Evolutionary conservation across 2,113 vertebrate species (phyloP).

Genomic region (Myotis davidii): DNA sequence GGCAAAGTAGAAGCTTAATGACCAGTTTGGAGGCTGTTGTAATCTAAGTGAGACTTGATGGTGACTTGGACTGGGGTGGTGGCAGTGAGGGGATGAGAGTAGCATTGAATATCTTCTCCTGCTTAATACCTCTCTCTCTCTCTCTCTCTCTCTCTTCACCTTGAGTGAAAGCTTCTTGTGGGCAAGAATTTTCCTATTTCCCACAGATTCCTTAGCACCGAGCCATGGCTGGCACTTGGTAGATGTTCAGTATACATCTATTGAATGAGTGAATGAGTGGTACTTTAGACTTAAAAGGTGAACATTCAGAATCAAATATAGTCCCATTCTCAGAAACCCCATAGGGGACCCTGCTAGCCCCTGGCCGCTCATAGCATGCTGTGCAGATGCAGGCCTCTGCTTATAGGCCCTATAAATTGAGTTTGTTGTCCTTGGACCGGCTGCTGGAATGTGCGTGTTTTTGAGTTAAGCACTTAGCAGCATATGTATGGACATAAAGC

Average conservation of each 20-base stretch:
- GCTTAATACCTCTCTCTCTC: background rate
- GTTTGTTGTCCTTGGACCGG: background rate
- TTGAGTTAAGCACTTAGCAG: constrained; percentile 20
- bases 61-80: background rate
- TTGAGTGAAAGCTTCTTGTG: background rate
- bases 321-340: background rate
- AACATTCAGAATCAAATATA: background rate
- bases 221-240: background rate
- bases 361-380: rapidly evolving
- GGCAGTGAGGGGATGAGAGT: background rate
- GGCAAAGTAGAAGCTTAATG: background rate
- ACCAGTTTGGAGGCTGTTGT: background rate
- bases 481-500: constrained; percentile 8
- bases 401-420: background rate
- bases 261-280: background rate
- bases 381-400: background rate
- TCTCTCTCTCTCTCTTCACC: background rate
- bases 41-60: background rate
- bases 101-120: background rate
- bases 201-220: background rate
- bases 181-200: background rate
- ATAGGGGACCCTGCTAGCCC: no score
- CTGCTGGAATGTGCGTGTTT: background rate
- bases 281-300: background rate
- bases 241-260: background rate